Conservation (phyloP, 92 coral and sea anemone genomes). For the Montipora capitata region DNA sequence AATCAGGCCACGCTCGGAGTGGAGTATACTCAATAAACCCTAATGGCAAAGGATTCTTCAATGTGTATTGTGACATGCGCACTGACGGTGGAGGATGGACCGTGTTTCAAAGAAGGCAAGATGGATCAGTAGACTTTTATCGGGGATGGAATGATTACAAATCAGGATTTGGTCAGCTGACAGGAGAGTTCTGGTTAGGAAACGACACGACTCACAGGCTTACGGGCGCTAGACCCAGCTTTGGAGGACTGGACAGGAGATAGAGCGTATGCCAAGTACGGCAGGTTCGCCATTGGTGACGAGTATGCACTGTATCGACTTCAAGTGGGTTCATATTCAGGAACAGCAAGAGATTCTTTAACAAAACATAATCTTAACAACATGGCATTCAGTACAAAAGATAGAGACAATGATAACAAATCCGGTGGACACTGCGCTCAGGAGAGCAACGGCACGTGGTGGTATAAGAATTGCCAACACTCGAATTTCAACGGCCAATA, state of each 20-base stretch:
- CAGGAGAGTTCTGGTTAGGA: conserved; percentile 70
- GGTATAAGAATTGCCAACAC: conserved; percentile 50
- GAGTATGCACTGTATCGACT: conserved; percentile 68
- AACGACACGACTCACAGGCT: conserved; percentile 71
- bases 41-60: conserved; percentile 63
- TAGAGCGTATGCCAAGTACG: conserved; percentile 60
- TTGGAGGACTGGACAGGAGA: conserved; percentile 65
- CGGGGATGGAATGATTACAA: conserved; percentile 66
- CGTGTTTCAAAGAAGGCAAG: conserved; percentile 79
- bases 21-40: conserved; percentile 58
- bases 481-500: conserved; percentile 76
- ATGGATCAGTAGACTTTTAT: conserved; percentile 71
- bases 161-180: conserved; percentile 71
- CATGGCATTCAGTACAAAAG: conserved; percentile 63
- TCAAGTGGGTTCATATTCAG: conserved; percentile 66
- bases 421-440: conserved; percentile 30
- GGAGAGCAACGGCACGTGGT: conserved; percentile 46
- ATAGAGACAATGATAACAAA: conserved; percentile 53
- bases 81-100: conserved; percentile 78
- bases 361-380: neutral
- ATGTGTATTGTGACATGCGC: conserved; percentile 75
- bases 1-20: conserved; percentile 34
- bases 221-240: conserved; percentile 37
- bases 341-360: conserved; percentile 81
- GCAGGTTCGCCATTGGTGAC: conserved; percentile 63